phyloP scores from a whole-genome alignment of 2,113 vertebrate genomes.

The Pluvianellus socialis region DNA sequence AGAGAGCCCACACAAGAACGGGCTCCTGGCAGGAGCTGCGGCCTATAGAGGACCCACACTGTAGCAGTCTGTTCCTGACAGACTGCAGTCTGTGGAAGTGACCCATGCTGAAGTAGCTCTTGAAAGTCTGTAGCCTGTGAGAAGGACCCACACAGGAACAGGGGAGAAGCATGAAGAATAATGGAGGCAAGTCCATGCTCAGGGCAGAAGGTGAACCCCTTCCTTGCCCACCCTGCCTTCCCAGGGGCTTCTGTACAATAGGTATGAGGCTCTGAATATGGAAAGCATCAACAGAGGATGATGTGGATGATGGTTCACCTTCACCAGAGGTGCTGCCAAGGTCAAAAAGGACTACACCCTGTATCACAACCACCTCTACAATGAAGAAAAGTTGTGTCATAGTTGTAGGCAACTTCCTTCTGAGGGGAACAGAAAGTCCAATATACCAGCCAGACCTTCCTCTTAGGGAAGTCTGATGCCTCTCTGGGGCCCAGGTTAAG shows the following conservation, averaged over 20 bases:
- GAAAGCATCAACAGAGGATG: background rate
- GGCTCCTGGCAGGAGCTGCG: background rate
- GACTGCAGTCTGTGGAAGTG: background rate
- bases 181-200: background rate
- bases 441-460: background rate
- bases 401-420: background rate
- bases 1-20: background rate
- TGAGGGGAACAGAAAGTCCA: background rate
- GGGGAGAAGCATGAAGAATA: background rate
- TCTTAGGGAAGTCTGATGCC: background rate
- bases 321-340: background rate
- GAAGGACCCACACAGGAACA: background rate
- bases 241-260: background rate
- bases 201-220: background rate
- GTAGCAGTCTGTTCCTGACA: background rate
- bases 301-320: background rate
- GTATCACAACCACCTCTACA: background rate
- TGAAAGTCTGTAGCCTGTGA: background rate
- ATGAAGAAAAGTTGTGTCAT: background rate
- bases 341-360: background rate
- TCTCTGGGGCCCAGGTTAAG: background rate
- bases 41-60: rapidly evolving
- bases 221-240: background rate
- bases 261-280: background rate
- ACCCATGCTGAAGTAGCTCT: background rate